A percentile compares a stretch with the other conserved stretches of the same genome.
phyloP scores from a whole-genome alignment of 2,113 vertebrate genomes.

The Anseranas semipalmata region DNA sequence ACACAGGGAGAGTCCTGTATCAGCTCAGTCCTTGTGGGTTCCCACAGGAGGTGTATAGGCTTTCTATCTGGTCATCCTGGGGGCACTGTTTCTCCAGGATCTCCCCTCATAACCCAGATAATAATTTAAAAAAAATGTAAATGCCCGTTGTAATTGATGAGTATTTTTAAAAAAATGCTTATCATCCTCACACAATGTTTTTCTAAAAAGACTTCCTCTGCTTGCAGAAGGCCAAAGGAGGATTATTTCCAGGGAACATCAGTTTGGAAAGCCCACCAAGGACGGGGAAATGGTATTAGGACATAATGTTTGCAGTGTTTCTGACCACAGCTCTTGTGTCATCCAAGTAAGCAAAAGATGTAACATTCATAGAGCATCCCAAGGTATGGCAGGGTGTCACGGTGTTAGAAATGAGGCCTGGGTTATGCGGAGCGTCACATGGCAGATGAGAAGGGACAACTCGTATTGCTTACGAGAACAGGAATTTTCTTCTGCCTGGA shows the following conservation, averaged over 20 bases:
- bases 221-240: background rate
- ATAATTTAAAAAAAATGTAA: background rate
- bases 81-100: background rate
- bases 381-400: background rate
- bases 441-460: background rate
- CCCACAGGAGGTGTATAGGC: background rate
- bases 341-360: background rate
- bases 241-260: background rate
- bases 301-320: background rate
- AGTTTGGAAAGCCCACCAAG: background rate
- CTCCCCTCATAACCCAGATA: background rate
- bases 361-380: background rate
- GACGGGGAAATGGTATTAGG: background rate
- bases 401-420: background rate
- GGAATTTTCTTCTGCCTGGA: background rate
- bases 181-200: background rate
- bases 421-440: background rate
- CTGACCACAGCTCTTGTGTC: background rate
- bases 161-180: background rate
- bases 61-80: background rate
- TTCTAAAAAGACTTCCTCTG: background rate
- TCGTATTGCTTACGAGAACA: background rate
- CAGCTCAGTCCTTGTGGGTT: background rate
- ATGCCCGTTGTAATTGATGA: background rate
- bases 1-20: background rate